Evolutionary conservation across 2,113 vertebrate genomes (phyloP).

Genomic region (Tragelaphus strepsiceros): DNA sequence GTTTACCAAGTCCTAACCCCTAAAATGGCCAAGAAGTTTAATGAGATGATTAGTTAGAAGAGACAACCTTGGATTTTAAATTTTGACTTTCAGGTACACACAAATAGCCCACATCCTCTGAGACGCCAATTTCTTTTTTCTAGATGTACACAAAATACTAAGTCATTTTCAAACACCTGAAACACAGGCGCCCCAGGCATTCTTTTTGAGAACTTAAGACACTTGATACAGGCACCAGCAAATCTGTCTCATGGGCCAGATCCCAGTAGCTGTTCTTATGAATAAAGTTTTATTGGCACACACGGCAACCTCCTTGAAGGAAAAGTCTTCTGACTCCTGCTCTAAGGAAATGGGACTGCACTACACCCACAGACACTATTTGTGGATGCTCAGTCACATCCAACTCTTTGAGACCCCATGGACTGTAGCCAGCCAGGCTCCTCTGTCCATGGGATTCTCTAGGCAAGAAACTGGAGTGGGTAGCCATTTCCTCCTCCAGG

Average conservation of each 20-base stretch:
- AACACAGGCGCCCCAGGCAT: neutral
- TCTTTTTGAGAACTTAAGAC: neutral
- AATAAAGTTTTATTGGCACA: neutral
- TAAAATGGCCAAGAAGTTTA: too few relatives aligned
- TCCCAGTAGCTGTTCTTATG: neutral
- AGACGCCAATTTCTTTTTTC: neutral
- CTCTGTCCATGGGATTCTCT: neutral
- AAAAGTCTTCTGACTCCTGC: too few relatives aligned
- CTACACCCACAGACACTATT: neutral
- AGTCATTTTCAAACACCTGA: too few relatives aligned
- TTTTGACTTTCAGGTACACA: neutral
- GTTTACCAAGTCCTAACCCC: neutral
- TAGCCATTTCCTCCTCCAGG: neutral
- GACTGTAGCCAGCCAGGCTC: neutral
- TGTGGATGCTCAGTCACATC: neutral
- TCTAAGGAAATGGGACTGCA: rapidly evolving
- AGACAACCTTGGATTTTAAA: neutral
- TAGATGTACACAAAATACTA: neutral
- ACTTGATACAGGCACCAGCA: neutral
- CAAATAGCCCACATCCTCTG: neutral
- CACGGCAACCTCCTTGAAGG: neutral
- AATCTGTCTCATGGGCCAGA: neutral
- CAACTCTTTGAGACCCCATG: neutral
- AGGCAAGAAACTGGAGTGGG: neutral
- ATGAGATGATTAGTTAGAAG: neutral